phyloP scores from a whole-genome alignment of 2,888 invertebrate species.

The Mongoloraphidia duomilia region DNA sequence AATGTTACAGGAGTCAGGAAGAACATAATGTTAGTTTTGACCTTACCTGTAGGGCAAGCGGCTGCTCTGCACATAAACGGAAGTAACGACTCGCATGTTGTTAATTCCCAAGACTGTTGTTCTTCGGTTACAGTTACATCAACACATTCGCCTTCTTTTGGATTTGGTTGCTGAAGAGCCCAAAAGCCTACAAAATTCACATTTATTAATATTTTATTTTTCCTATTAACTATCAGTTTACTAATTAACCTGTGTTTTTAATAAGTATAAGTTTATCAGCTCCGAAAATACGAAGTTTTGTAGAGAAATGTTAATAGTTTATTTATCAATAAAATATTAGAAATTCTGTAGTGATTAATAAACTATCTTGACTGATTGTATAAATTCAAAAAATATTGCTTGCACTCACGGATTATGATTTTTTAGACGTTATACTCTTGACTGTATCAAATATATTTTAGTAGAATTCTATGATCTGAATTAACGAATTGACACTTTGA shows the following conservation, averaged over 20 bases:
- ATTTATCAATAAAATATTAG: not conserved
- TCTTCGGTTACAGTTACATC: slow-evolving; percentile 56
- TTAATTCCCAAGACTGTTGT: slow-evolving; percentile 83
- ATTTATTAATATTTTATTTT: slow-evolving; percentile 1
- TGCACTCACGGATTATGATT: too few species aligned
- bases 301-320: too few species aligned
- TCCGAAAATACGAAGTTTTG: not conserved
- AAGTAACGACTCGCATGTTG: slow-evolving; percentile 84
- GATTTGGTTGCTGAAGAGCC: slow-evolving; percentile 80
- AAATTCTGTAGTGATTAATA: too few species aligned
- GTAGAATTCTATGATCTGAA: too few species aligned
- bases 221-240: not conserved
- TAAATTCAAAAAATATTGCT: too few species aligned
- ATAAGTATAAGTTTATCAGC: not conserved
- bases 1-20: not conserved
- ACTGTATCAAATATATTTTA: too few species aligned
- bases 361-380: not conserved
- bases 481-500: too few species aligned
- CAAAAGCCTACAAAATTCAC: slow-evolving; percentile 53
- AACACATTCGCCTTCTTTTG: slow-evolving; percentile 80
- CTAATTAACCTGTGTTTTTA: not conserved
- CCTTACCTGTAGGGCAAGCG: slow-evolving; percentile 72
- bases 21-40: not conserved
- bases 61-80: slow-evolving; percentile 87
- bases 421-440: too few species aligned